Conservation (phyloP, 2,113 vertebrate genomes). For the Syngnathoides biaculeatus region DNA sequence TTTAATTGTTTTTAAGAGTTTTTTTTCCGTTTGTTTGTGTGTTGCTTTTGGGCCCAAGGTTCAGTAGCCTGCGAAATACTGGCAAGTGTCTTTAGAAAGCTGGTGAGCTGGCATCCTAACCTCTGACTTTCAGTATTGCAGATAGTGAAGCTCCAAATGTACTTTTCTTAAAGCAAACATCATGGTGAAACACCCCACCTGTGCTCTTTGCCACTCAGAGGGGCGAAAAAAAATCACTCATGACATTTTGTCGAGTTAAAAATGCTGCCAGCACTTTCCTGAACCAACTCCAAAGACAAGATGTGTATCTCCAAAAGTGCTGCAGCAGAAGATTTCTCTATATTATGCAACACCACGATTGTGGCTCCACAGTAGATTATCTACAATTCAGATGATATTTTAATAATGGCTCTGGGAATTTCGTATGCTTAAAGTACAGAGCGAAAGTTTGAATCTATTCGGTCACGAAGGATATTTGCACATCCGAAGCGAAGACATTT, state of each 20-base stretch:
- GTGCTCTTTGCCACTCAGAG: neutral
- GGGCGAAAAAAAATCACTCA: neutral
- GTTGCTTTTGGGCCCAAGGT: neutral
- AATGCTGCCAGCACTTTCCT: neutral
- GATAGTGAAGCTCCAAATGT: neutral
- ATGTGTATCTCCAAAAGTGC: neutral
- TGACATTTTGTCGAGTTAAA: neutral
- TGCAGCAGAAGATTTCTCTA: neutral
- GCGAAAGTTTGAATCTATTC: neutral
- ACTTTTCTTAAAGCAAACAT: neutral
- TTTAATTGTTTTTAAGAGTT: neutral
- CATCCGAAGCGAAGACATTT: neutral
- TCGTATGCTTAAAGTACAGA: conserved; percentile 7
- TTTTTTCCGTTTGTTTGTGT: neutral
- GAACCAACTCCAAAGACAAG: neutral
- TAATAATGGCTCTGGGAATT: conserved; percentile 26
- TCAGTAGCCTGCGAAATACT: neutral
- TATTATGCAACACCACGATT: neutral
- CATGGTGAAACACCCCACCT: neutral
- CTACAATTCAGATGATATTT: conserved; percentile 15
- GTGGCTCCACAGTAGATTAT: conserved; percentile 2
- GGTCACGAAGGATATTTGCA: conserved; percentile 13
- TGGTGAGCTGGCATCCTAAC: neutral
- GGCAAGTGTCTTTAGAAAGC: neutral
- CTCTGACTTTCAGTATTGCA: neutral